Percentiles rank a stretch among this genome's conserved stretches.
Evolutionary conservation across 2,888 invertebrate genomes (phyloP).

Genomic region (Rhagophthalmus giganteus): DNA sequence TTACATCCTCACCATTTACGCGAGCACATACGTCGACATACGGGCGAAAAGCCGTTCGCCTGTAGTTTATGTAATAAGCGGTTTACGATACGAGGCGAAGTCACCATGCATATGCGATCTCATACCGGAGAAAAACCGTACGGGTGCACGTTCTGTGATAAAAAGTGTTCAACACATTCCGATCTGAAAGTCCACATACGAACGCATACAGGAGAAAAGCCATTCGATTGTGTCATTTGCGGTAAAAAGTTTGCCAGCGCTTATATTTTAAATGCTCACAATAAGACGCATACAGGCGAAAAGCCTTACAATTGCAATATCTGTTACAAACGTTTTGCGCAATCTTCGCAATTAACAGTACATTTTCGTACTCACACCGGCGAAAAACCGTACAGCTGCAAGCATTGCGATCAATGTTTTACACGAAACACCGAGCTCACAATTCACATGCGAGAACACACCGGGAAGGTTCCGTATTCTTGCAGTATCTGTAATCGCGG

Average conservation of each 20-base stretch:
- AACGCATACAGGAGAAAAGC: slow-evolving; percentile 42
- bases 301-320: slow-evolving; percentile 62
- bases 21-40: slow-evolving; percentile 51
- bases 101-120: slow-evolving; percentile 52
- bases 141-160: slow-evolving; percentile 60
- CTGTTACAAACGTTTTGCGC: slow-evolving; percentile 64
- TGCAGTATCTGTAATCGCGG: slow-evolving; percentile 51
- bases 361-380: slow-evolving; percentile 63
- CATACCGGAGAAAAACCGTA: slow-evolving; percentile 61
- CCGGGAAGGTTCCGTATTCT: slow-evolving; percentile 51
- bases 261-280: slow-evolving; percentile 63
- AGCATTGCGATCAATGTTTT: slow-evolving; percentile 48
- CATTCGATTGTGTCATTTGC: slow-evolving; percentile 47
- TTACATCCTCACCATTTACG: slow-evolving; percentile 51
- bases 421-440: slow-evolving; percentile 52
- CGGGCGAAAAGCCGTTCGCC: slow-evolving; percentile 52
- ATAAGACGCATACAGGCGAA: slow-evolving; percentile 66
- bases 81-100: slow-evolving; percentile 45
- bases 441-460: slow-evolving; percentile 52
- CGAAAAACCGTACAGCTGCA: slow-evolving; percentile 42
- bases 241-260: slow-evolving; percentile 62
- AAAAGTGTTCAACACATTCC: slow-evolving; percentile 59
- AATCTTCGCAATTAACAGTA: slow-evolving; percentile 62
- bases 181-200: slow-evolving; percentile 41
- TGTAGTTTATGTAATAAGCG: slow-evolving; percentile 50